These are phyloP conservation scores for Akabosia matsudoensis DNA, from an alignment of 1,140 invertebrate genomes.

Conservation along the genomic window DNA sequence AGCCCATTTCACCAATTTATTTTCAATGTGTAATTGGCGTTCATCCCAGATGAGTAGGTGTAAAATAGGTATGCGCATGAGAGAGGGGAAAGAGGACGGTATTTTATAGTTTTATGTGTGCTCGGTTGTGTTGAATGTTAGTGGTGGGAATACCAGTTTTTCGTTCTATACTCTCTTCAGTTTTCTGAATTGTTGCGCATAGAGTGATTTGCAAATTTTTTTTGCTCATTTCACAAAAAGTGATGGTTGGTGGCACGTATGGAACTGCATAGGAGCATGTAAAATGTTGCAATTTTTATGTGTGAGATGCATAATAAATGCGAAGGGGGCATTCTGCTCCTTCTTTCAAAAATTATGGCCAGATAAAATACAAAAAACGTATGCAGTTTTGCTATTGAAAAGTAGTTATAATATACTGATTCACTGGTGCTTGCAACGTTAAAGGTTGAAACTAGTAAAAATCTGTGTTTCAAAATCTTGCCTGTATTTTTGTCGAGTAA, in stretches of 20 bases:
- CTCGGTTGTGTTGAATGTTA: neutral
- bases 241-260: too few relatives aligned
- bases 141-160: neutral
- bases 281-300: neutral
- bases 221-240: too few relatives aligned
- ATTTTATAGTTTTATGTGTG: too few relatives aligned
- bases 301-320: neutral
- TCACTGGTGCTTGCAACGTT: conserved; percentile 4
- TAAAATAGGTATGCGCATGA: neutral
- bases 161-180: too few relatives aligned
- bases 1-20: neutral
- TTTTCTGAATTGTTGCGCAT: neutral
- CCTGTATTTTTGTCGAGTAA: neutral
- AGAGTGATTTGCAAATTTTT: neutral
- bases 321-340: too few relatives aligned
- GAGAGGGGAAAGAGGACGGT: neutral
- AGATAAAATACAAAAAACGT: too few relatives aligned
- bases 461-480: neutral
- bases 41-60: conserved; percentile 18
- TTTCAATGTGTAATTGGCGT: conserved; percentile 3
- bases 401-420: conserved; percentile 12
- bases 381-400: conserved; percentile 11
- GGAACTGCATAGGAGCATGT: too few relatives aligned
- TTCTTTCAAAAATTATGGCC: too few relatives aligned
- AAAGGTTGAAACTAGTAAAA: neutral